Percentiles rank a stretch among this genome's conserved stretches.
Evolutionary conservation across 1,140 invertebrate species (phyloP).

Genomic region (Ectropis grisescens): DNA sequence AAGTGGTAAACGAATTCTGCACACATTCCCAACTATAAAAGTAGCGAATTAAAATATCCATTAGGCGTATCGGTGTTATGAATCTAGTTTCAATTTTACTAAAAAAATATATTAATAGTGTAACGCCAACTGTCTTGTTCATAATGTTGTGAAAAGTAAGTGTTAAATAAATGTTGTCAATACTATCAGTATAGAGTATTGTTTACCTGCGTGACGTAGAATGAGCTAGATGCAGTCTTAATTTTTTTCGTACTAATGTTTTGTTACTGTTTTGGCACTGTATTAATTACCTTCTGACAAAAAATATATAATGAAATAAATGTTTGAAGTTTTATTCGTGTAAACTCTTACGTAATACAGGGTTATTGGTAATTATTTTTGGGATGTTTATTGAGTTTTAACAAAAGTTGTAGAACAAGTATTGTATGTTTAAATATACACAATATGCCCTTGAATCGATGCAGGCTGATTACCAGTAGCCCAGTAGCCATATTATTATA

Average conservation of each 20-base stretch:
- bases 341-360: too few relatives aligned
- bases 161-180: slow-evolving; percentile 53
- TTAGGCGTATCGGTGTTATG: slow-evolving; percentile 57
- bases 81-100: slow-evolving; percentile 57
- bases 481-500: too few relatives aligned
- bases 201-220: slow-evolving; percentile 51
- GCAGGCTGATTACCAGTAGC: too few relatives aligned
- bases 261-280: slow-evolving; percentile 68
- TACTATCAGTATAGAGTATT: slow-evolving; percentile 40
- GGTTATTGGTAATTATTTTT: too few relatives aligned
- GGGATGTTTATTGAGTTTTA: too few relatives aligned
- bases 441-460: too few relatives aligned
- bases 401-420: too few relatives aligned
- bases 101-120: slow-evolving; percentile 36
- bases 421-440: too few relatives aligned
- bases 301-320: slow-evolving; percentile 63
- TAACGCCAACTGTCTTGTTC: slow-evolving; percentile 48
- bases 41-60: too few relatives aligned
- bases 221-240: slow-evolving; percentile 59
- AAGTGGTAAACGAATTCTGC: too few relatives aligned
- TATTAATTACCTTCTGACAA: slow-evolving; percentile 68
- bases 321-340: slow-evolving; percentile 40
- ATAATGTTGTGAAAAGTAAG: slow-evolving; percentile 51
- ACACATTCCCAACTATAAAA: too few relatives aligned
- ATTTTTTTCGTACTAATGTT: slow-evolving; percentile 63